Conservation (phyloP, 2,797 vertebrate genomes). For the Pipistrellus nathusii region DNA sequence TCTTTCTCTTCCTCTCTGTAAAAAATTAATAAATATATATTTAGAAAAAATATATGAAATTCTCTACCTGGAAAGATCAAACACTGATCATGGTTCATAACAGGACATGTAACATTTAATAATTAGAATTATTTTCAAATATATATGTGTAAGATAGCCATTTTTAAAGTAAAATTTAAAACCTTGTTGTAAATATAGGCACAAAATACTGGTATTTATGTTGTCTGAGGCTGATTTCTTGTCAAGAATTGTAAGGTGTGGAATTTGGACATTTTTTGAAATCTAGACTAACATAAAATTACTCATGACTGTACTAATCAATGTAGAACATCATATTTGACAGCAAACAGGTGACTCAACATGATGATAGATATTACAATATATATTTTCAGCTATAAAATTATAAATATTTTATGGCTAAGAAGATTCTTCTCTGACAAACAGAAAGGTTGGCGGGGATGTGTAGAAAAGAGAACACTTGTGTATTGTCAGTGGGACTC, state of each 20-base stretch:
- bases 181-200: background rate
- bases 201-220: background rate
- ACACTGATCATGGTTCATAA: background rate
- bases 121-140: background rate
- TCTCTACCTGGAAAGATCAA: background rate
- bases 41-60: background rate
- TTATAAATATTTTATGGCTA: background rate
- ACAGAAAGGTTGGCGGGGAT: background rate
- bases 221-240: background rate
- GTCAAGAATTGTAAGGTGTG: background rate
- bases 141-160: background rate
- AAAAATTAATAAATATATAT: background rate
- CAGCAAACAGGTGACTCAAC: background rate
- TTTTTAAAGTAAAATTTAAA: conserved; percentile 5
- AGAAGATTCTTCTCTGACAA: background rate
- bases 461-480: background rate
- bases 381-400: background rate
- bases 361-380: background rate
- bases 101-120: background rate
- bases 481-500: background rate
- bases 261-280: conserved; percentile 44
- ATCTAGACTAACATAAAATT: background rate
- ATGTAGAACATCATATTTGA: background rate
- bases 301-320: background rate
- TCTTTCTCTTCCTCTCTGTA: too few relatives aligned